A percentile compares a stretch with the other conserved stretches of the same genome.
Evolutionary conservation across 2,113 vertebrate species (phyloP).

Genomic region (Macrotus californicus): DNA sequence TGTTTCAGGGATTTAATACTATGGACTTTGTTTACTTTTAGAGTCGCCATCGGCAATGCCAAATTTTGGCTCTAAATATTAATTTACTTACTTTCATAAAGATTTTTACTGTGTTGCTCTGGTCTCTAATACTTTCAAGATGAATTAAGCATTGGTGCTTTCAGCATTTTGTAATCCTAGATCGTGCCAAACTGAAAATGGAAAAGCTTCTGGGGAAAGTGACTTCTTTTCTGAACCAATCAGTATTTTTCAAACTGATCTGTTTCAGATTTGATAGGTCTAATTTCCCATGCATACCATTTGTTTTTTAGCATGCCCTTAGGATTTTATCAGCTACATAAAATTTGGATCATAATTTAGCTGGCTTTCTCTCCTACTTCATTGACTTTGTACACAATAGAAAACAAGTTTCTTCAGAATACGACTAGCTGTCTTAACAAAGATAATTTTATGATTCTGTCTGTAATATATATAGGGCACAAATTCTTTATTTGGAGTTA

Average conservation of each 20-base stretch:
- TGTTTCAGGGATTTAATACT: neutral
- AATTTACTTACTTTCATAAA: neutral
- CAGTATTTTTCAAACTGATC: conserved; percentile 38
- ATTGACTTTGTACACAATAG: neutral
- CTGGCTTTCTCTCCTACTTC: conserved; percentile 11
- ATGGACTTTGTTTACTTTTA: neutral
- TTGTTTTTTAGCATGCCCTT: conserved; percentile 47
- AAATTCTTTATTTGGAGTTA: neutral
- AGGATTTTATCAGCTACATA: conserved; percentile 6
- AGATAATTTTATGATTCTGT: neutral
- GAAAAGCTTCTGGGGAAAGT: conserved; percentile 8
- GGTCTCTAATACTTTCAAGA: neutral
- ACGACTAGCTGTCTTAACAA: neutral
- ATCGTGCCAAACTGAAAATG: conserved; percentile 2
- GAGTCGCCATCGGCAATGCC: neutral
- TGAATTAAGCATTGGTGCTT: conserved; percentile 11
- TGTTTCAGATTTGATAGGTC: neutral
- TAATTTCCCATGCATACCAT: conserved; percentile 27
- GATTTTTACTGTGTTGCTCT: neutral
- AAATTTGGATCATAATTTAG: conserved; percentile 32
- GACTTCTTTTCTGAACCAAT: conserved; percentile 14
- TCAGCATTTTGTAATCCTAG: conserved; percentile 33
- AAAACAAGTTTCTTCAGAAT: neutral
- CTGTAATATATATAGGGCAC: neutral
- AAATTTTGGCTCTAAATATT: neutral